These are phyloP conservation scores for Delia radicum DNA, from an alignment of 1,140 invertebrate genomes.

Conservation along the genomic window DNA sequence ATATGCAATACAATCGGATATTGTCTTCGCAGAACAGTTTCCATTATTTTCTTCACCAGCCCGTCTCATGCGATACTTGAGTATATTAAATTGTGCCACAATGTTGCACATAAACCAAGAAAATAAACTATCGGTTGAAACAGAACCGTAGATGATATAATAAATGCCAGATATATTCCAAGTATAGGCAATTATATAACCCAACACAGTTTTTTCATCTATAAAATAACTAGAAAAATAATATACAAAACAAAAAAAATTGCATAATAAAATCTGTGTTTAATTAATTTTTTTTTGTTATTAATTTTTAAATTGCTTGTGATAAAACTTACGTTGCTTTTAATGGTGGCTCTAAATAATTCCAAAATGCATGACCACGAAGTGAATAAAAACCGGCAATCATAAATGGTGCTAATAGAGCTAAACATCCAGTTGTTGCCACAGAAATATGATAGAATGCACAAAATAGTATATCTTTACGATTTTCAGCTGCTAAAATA, in stretches of 20 bases:
- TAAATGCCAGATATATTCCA: neutral
- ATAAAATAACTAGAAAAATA: neutral
- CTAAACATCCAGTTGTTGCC: neutral
- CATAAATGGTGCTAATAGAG: neutral
- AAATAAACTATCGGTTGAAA: neutral
- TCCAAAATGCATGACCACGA: neutral
- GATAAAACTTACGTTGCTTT: neutral
- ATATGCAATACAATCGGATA: conserved; percentile 26
- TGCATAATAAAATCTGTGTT: too few species aligned
- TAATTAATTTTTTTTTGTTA: too few species aligned
- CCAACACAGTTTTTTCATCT: neutral
- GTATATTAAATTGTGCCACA: conserved; percentile 34
- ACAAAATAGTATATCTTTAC: neutral
- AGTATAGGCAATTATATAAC: neutral
- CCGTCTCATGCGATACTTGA: neutral
- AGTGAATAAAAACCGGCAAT: neutral
- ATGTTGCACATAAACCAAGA: conserved; percentile 21
- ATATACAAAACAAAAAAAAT: neutral
- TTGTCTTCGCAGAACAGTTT: neutral
- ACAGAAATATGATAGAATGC: neutral
- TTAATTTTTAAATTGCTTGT: too few species aligned
- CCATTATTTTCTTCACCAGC: neutral
- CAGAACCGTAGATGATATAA: neutral
- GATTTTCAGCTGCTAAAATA: neutral
- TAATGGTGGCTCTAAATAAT: neutral